A percentile compares a stretch with the other conserved stretches of the same genome.
Evolutionary conservation across 2,797 vertebrate genomes (phyloP).

Genomic region (Helostoma temminkii): DNA sequence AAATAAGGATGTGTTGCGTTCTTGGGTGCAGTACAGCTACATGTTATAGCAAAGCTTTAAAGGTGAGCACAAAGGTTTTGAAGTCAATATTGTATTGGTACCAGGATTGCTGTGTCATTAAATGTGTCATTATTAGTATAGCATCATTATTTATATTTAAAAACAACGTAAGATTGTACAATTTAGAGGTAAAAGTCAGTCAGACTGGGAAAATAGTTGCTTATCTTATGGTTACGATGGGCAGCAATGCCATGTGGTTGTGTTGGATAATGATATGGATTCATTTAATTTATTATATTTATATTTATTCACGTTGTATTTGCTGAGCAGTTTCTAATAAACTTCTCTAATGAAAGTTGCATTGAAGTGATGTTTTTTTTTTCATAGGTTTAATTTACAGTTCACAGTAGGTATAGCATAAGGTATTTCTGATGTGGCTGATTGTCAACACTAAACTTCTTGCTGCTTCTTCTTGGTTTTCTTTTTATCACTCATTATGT

Average conservation of each 20-base stretch:
- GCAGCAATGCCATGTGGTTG: background rate
- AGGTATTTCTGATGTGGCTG: too few species aligned
- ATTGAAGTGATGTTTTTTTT: too few species aligned
- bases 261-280: background rate
- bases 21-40: constrained; percentile 13
- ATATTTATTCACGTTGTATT: background rate
- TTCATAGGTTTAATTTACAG: constrained; percentile 1
- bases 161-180: too few species aligned
- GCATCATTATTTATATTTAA: too few species aligned
- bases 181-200: background rate
- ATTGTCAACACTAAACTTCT: too few species aligned
- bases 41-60: constrained; percentile 30
- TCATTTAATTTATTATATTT: too few species aligned
- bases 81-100: constrained; percentile 25
- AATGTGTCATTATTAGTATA: too few species aligned
- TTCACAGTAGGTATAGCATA: background rate
- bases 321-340: background rate
- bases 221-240: background rate
- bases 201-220: background rate
- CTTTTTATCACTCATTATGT: too few species aligned
- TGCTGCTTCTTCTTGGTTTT: too few species aligned
- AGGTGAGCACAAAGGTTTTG: constrained; percentile 34
- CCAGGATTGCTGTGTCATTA: background rate
- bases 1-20: constrained; percentile 15
- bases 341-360: background rate